Base-by-base conservation (phyloP, 2,888 invertebrate species). In the Tachina grossa region DNA sequence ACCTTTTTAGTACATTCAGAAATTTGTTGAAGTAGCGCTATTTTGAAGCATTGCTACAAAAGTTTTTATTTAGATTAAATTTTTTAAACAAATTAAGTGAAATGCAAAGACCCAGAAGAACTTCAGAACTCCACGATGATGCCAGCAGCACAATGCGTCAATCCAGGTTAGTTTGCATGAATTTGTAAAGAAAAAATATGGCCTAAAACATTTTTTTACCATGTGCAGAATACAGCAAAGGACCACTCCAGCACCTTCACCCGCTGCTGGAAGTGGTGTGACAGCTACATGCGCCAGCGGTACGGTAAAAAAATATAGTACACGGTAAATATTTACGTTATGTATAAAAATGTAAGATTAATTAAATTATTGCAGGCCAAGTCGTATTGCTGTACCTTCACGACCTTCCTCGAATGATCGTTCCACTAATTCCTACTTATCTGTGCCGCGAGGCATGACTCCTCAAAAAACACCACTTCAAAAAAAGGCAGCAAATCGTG, bases 31-130 rank as follows among this genome's bases (percentile, higher is more conserved):
- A 53, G 53, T 19, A 11, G 53, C 19, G 31, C 57, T 57, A 59
- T 14, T 68, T 74, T 14, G 53, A 81, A 75, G 59, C n/a, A 16
- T 22, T 31, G 68, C 31, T 47, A 5, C 11, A 68, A 0, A 41
- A 8, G 31, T 39, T 39, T 57, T n/a, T n/a, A 9, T 10, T n/a
- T 57, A 16, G 9, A 9, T 43, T 16, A 61, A 1, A 55, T 10
- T 22, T 2, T 10, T 63, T 61, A 39, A 43, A 49, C 39, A 43
- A 57, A 16, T 57, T 9, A n/a, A 31, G 9, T 59, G 65, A 10
- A n/a, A 90, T 91, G 91, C 89, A 91, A 31, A 87, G 88, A 39
- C 92, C 92, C 11, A 88, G 92, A 6, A 88, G 91, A 4, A 91
- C 92, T 9, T 88, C 90, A 0, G 91, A 92, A 78, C 91, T 91